Evolutionary conservation across 2,113 vertebrate species (phyloP), one percentile per base, ranked within the genome.

Genomic region (Tenrec ecaudatus): DNA sequence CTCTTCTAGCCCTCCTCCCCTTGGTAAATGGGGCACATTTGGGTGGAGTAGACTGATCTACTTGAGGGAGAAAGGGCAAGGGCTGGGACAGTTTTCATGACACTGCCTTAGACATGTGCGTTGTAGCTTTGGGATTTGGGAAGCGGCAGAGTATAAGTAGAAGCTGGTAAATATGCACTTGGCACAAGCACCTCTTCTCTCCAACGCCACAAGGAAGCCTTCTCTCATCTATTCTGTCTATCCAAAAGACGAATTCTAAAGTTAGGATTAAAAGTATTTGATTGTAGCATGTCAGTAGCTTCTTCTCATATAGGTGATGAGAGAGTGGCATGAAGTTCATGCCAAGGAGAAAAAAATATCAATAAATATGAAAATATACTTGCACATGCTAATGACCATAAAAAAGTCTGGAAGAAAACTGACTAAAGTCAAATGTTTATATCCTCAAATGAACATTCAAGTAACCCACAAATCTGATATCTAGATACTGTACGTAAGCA

Each of bases 371-470:
- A 84, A 62, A 47, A 43, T 3, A 79, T 17, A 23, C 23, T 19
- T 62, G 23, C 2, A 22, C 14, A 77, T 60, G 6, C 75, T 47
- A 90, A 14, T 40, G 66, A 93, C 83, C 60, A 1, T 33, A 81
- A 43, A 62, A 29, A 76, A 57, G 96, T 92, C 9, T 25, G 3
- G 33, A 90, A 85, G 82, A 90, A 89, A 92, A 64, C 66, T 73
- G 86, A 84, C 57, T 22, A 36, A 79, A 68, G n/a, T 93, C 33
- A 85, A 88, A 91, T 25, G 64, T 31, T 23, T 47, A 47, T 47
- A 38, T 87, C 71, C 53, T 87, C 62, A 69, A 77, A 40, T 17
- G 29, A 89, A 73, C 6, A 20, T 38, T 40, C 29, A 89, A 36
- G 10, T 93, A 22, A 89, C 8, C 23, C 31, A 71, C 22, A 60